Evolutionary conservation across 1,140 invertebrate genomes (phyloP), one percentile per base, ranked within the genome.

Genomic region (Trachelipus rathkii): DNA sequence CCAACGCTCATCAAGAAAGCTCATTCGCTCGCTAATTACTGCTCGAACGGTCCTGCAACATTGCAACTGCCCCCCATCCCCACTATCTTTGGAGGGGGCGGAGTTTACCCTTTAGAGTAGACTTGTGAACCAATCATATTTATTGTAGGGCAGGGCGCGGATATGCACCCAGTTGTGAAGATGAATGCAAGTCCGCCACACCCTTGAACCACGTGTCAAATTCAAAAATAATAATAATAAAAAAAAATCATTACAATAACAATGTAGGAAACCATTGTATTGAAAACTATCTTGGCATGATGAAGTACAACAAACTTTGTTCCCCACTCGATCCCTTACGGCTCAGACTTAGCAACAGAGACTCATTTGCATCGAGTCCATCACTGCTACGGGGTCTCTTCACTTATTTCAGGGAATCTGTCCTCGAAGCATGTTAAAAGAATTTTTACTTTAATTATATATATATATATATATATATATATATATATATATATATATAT

Each of bases 11-110:
- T 60, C 50, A 60, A 60, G 50, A 60, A 13, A 60, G 50, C 50
- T 60, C 50, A 60, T 60, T 60, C 50, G 50, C 19, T 60, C 50
- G 50, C 50, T 60, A 60, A 60, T 60, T 60, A 60, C 50, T 60
- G 50, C 50, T 60, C 50, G 2, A 60, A 60, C 50, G 50, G 50
- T 60, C 50, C 50, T 60, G 50, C 50, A 60, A 60, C 50, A 60
- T 60, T 60, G 50, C 50, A 60, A 60, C 50, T 60, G 50, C 50
- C 50, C 50, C 50, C 50, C 50, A 60, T 19, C 50, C 50, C 50
- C 50, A 8, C 50, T 60, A 15, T 60, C 50, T 60, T 60, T 60
- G 50, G 11, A 60, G 50, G 50, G 19, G 50, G 50, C 50, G 50
- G 50, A 60, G 50, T 60, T 60, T 60, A 60, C 50, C 50, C 50